Percentiles rank a stretch among this genome's conserved stretches.
Evolutionary conservation across 2,888 invertebrate genomes (phyloP).

Genomic region (Agriopis leucophaearia): DNA sequence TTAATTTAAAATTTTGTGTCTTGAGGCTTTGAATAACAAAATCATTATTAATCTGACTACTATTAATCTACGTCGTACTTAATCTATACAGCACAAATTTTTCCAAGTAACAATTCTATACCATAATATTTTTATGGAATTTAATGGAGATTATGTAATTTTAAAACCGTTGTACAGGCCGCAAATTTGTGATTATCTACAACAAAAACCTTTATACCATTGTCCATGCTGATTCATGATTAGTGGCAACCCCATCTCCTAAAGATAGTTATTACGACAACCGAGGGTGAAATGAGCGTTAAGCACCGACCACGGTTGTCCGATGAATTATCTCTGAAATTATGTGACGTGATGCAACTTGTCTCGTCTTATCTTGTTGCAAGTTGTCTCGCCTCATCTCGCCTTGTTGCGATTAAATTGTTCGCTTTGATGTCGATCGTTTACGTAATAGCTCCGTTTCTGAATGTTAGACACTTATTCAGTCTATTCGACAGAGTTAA

Average conservation of each 20-base stretch:
- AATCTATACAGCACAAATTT: too few relatives aligned
- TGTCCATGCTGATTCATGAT: slow-evolving; percentile 11
- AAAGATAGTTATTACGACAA: slow-evolving; percentile 83
- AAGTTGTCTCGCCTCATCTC: slow-evolving; percentile 27
- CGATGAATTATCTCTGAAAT: slow-evolving; percentile 80
- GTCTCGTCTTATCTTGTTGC: slow-evolving; percentile 1
- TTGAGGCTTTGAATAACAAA: too few relatives aligned
- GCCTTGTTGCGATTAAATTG: slow-evolving; percentile 48
- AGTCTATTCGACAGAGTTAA: slow-evolving; percentile 19
- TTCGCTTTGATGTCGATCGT: slow-evolving; percentile 44
- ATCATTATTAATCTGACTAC: too few relatives aligned
- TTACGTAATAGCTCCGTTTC: slow-evolving; percentile 32
- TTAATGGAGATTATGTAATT: too few relatives aligned
- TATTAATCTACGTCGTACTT: too few relatives aligned
- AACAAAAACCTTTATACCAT: background rate
- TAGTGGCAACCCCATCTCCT: slow-evolving; percentile 40
- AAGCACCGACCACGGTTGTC: slow-evolving; percentile 71
- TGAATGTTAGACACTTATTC: slow-evolving; percentile 26
- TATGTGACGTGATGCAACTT: slow-evolving; percentile 63
- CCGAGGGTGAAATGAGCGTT: slow-evolving; percentile 81
- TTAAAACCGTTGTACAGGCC: too few relatives aligned
- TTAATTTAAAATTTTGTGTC: too few relatives aligned
- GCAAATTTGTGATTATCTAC: background rate
- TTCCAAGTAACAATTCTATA: too few relatives aligned
- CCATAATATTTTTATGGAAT: too few relatives aligned